Percentiles rank a stretch among this genome's conserved stretches.
phyloP scores from a whole-genome alignment of 2,797 vertebrate genomes.

The Eulemur albifrons region DNA sequence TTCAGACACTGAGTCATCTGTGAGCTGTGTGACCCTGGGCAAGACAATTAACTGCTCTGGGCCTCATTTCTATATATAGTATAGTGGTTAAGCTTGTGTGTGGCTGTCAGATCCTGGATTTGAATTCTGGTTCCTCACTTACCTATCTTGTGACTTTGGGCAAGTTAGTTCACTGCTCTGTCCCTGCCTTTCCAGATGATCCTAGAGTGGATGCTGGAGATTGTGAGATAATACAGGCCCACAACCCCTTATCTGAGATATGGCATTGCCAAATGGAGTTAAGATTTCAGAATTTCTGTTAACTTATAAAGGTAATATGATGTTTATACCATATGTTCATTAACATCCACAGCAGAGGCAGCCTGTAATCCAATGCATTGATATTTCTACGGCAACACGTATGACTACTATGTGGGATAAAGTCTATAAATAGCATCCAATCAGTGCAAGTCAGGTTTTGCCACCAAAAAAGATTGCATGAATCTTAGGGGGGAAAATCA shows the following conservation, averaged over 20 bases:
- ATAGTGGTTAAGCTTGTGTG: not conserved
- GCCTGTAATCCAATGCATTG: not conserved
- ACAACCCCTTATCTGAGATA: not conserved
- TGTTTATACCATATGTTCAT: not conserved
- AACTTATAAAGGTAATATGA: not conserved
- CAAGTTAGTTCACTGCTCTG: not conserved
- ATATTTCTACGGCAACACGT: not conserved
- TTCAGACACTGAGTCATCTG: not conserved
- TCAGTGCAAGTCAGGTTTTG: not conserved
- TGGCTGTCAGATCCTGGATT: not conserved
- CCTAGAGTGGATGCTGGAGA: not conserved
- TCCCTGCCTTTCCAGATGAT: not conserved
- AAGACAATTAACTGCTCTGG: not conserved
- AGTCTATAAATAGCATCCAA: not conserved
- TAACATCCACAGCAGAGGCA: not conserved
- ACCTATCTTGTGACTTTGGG: not conserved
- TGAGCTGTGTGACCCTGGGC: not conserved
- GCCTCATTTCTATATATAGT: not conserved
- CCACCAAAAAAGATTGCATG: not conserved
- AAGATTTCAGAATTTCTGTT: not conserved
- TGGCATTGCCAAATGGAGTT: not conserved
- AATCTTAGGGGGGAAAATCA: not conserved
- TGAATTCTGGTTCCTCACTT: not conserved
- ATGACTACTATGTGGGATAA: not conserved
- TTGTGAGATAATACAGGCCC: not conserved